Conservation (phyloP, 2,888 invertebrate species). For the Augiades crinisus region DNA sequence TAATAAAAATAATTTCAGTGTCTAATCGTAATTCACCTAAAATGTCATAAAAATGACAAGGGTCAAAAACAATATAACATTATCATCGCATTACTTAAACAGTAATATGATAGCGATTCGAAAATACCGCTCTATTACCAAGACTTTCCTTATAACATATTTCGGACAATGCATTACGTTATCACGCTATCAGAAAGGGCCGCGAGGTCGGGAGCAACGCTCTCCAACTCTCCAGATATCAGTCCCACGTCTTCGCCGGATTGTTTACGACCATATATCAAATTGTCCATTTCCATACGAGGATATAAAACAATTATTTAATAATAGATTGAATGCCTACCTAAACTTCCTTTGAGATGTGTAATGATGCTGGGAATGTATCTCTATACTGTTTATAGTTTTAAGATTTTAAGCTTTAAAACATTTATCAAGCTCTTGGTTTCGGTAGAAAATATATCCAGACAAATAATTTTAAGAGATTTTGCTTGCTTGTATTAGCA, state of each 20-base stretch:
- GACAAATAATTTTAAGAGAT: not conserved
- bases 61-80: too few species aligned
- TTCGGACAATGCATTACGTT: slow-evolving; percentile 47
- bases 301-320: slow-evolving; percentile 52
- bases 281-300: slow-evolving; percentile 41
- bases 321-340: slow-evolving; percentile 61
- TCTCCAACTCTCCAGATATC: slow-evolving; percentile 50
- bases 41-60: too few species aligned
- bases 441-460: too few species aligned
- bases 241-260: slow-evolving; percentile 58
- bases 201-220: slow-evolving; percentile 66
- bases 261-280: slow-evolving; percentile 70
- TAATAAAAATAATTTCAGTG: too few species aligned
- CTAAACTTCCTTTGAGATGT: slow-evolving; percentile 44
- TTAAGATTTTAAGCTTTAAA: too few species aligned
- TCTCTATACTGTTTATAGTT: not conserved
- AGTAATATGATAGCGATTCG: too few species aligned
- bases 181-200: slow-evolving; percentile 50
- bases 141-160: slow-evolving; percentile 37
- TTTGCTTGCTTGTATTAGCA: too few species aligned
- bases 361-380: not conserved
- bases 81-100: not conserved
- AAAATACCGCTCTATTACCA: slow-evolving; percentile 33
- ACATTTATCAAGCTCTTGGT: too few species aligned
- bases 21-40: too few species aligned